Evolutionary conservation across 2,113 vertebrate genomes (phyloP).

Genomic region (Pachycephala philippinensis): DNA sequence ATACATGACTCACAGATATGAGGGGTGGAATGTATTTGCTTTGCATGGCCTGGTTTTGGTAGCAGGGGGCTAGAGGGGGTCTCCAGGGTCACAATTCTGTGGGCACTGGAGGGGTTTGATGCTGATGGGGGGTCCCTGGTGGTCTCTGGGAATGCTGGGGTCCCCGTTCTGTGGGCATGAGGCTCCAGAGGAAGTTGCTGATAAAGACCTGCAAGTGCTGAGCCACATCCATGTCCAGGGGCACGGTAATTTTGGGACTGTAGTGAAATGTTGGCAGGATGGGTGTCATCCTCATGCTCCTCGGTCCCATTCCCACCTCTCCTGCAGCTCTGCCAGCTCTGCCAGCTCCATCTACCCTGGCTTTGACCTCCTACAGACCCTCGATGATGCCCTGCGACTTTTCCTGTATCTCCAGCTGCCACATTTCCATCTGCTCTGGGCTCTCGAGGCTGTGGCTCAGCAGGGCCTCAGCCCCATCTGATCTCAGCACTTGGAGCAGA

Average conservation of each 20-base stretch:
- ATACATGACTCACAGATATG: neutral
- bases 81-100: neutral
- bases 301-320: neutral
- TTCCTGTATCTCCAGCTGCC: neutral
- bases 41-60: too few species aligned
- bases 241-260: neutral
- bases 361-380: neutral
- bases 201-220: too few species aligned
- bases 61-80: neutral
- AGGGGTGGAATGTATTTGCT: neutral
- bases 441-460: neutral
- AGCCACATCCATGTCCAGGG: neutral
- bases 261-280: neutral
- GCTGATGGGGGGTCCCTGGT: neutral
- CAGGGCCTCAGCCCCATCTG: too few species aligned
- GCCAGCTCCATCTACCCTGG: neutral
- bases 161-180: too few species aligned
- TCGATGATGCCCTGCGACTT: neutral
- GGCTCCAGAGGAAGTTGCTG: neutral
- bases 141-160: too few species aligned
- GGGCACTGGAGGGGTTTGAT: neutral
- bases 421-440: neutral
- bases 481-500: neutral
- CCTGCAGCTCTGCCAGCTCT: neutral
- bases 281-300: too few species aligned